Conservation (phyloP, 2,113 vertebrate species). For the Crotalus viridis region DNA sequence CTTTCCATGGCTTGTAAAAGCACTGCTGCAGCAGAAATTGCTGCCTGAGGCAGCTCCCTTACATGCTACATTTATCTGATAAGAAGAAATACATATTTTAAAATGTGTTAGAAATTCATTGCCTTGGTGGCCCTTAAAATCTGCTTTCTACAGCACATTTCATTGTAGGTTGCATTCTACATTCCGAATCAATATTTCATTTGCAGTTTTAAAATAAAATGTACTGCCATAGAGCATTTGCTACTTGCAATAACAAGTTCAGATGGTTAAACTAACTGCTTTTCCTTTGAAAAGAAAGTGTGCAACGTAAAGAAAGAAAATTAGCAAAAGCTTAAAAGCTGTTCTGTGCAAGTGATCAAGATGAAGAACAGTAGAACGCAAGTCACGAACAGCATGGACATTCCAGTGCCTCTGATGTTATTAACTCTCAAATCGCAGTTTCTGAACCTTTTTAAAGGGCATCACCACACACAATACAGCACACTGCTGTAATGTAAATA, state of each 20-base stretch:
- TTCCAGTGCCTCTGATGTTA: background rate
- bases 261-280: background rate
- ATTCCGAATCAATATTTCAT: background rate
- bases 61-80: background rate
- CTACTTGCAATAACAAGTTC: background rate
- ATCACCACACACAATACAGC: background rate
- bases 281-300: background rate
- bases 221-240: background rate
- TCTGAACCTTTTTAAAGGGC: background rate
- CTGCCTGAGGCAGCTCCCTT: background rate
- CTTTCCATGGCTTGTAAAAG: background rate
- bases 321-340: background rate
- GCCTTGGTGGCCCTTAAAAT: background rate
- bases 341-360: background rate
- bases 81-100: background rate
- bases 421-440: background rate
- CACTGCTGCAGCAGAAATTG: background rate
- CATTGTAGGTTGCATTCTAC: background rate
- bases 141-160: background rate
- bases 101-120: background rate
- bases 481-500: background rate
- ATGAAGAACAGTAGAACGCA: background rate
- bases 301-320: background rate
- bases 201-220: background rate
- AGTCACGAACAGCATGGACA: background rate